phyloP scores from a whole-genome alignment of 2,888 invertebrate species.

The Spodoptera picta region DNA sequence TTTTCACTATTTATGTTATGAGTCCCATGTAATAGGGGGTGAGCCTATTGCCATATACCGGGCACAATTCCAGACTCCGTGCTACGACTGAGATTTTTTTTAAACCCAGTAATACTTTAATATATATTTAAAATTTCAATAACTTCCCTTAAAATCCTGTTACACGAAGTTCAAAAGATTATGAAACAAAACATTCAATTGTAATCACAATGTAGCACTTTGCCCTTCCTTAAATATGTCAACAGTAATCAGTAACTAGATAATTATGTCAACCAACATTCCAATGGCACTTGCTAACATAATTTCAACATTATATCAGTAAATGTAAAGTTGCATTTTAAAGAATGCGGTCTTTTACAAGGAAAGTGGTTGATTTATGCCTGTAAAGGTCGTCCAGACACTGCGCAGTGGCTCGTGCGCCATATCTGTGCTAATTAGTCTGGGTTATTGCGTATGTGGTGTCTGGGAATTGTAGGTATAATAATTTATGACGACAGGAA shows the following conservation, averaged over 20 bases:
- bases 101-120: too few species aligned
- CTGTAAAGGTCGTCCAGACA: constrained; percentile 8
- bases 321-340: background rate
- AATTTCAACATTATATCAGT: background rate
- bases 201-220: background rate
- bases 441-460: constrained; percentile 32
- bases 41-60: too few species aligned
- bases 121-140: too few species aligned
- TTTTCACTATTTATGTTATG: too few species aligned
- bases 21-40: too few species aligned
- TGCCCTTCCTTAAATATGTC: constrained; percentile 10
- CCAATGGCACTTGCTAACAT: background rate
- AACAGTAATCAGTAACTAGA: constrained; percentile 7
- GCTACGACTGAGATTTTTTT: too few species aligned
- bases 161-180: too few species aligned
- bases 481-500: background rate
- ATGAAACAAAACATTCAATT: constrained; percentile 2
- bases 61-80: too few species aligned
- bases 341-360: background rate
- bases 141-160: too few species aligned
- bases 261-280: constrained; percentile 16
- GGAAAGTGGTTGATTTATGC: constrained; percentile 31
- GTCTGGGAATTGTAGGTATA: background rate
- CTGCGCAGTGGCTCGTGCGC: constrained; percentile 49
- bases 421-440: constrained; percentile 44